These are phyloP conservation scores for Myopa tessellatipennis DNA, from an alignment of 2,888 invertebrate species.

Conservation along the genomic window DNA sequence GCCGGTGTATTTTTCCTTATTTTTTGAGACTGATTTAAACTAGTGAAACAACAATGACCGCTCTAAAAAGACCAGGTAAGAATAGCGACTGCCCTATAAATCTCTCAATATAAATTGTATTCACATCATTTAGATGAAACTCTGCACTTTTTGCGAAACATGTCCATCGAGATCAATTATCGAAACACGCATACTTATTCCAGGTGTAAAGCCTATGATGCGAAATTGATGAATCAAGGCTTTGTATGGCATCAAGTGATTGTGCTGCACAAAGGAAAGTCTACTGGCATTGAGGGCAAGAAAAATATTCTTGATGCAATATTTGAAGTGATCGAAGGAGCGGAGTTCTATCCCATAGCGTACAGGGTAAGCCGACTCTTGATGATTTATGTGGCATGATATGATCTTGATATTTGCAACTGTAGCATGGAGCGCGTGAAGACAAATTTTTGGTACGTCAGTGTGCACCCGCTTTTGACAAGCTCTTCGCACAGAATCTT, in stretches of 20 bases:
- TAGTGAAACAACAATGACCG: not conserved
- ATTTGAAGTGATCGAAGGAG: slow-evolving; percentile 56
- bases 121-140: slow-evolving; percentile 48
- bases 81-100: not conserved
- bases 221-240: slow-evolving; percentile 51
- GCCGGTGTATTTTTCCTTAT: too few relatives aligned
- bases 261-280: slow-evolving; percentile 56
- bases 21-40: not conserved
- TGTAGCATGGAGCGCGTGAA: slow-evolving; percentile 52
- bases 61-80: slow-evolving; percentile 19
- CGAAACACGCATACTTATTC: slow-evolving; percentile 50
- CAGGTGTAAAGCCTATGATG: slow-evolving; percentile 55
- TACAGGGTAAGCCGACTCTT: slow-evolving; percentile 53
- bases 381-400: not conserved
- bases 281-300: slow-evolving; percentile 50
- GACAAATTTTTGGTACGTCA: slow-evolving; percentile 60
- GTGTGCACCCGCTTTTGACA: slow-evolving; percentile 60
- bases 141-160: slow-evolving; percentile 51
- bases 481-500: slow-evolving; percentile 57
- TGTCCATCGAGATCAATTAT: slow-evolving; percentile 56
- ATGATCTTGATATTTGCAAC: not conserved
- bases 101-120: not conserved
- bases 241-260: slow-evolving; percentile 60
- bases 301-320: slow-evolving; percentile 54
- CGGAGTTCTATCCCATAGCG: slow-evolving; percentile 60